phyloP scores from a whole-genome alignment of 2,888 invertebrate genomes.

The Heliconius hortense region DNA sequence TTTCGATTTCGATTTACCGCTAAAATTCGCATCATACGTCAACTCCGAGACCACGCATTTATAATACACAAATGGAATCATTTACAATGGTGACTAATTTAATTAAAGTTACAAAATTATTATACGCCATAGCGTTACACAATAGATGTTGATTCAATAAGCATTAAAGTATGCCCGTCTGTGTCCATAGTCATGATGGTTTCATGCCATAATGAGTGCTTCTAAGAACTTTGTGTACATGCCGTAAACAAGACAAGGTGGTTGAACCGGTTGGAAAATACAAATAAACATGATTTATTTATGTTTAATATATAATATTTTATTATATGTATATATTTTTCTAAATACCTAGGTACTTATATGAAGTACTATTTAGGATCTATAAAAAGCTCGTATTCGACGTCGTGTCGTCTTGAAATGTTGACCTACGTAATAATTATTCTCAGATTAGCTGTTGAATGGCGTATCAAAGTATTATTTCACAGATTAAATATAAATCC shows the following conservation, averaged over 20 bases:
- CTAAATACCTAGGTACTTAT: too few relatives aligned
- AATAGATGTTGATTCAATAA: slow-evolving; percentile 33
- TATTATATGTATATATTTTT: neutral
- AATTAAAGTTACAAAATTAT: slow-evolving; percentile 29
- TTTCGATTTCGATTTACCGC: neutral
- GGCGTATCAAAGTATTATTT: neutral
- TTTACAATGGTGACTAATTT: slow-evolving; percentile 24
- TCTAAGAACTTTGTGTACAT: slow-evolving; percentile 48
- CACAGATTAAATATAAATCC: neutral
- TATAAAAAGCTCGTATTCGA: neutral
- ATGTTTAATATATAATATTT: slow-evolving; percentile 6
- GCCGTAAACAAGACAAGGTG: slow-evolving; percentile 47
- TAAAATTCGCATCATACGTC: neutral
- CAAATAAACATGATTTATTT: slow-evolving; percentile 38
- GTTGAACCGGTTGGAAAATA: slow-evolving; percentile 46
- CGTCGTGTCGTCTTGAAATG: neutral
- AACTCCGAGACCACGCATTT: neutral
- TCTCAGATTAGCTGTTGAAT: neutral
- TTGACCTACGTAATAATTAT: neutral
- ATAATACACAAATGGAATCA: slow-evolving; percentile 18
- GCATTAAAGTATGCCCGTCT: slow-evolving; percentile 34
- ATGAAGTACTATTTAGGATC: neutral
- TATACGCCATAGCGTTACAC: slow-evolving; percentile 33
- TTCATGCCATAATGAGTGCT: slow-evolving; percentile 50
- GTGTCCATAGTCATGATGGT: slow-evolving; percentile 47